Evolutionary conservation across 2,797 vertebrate species (phyloP).

Genomic region (Fratercula arctica): DNA sequence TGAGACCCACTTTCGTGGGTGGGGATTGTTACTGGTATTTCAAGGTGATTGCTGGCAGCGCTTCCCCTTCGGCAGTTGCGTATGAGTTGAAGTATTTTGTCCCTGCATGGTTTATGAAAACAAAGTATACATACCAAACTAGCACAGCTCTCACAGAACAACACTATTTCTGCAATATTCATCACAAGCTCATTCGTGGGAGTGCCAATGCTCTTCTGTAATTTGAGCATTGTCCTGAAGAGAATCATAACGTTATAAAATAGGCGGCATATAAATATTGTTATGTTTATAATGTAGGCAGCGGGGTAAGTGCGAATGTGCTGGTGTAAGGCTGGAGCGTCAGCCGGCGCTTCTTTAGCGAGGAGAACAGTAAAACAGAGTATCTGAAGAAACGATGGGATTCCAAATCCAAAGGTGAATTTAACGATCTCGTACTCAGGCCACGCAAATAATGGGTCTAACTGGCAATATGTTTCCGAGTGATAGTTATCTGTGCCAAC

Average conservation of each 20-base stretch:
- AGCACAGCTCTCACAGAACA: conserved; percentile 80
- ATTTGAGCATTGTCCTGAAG: conserved; percentile 55
- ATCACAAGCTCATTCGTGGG: conserved; percentile 57
- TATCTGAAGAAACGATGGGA: conserved; percentile 72
- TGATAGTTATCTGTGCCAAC: conserved; percentile 56
- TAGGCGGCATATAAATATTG: conserved; percentile 67
- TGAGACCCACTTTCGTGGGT: neutral
- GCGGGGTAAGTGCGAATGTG: neutral
- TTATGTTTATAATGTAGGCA: conserved; percentile 13
- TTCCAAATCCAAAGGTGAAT: conserved; percentile 74
- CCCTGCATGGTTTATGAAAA: conserved; percentile 74
- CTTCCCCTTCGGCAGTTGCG: conserved; percentile 46
- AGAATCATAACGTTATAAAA: conserved; percentile 77
- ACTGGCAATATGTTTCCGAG: conserved; percentile 60
- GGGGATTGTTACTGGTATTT: conserved; percentile 21
- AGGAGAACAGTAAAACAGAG: conserved; percentile 54
- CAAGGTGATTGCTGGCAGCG: neutral
- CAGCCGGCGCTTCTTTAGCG: conserved; percentile 35
- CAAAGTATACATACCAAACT: conserved; percentile 71
- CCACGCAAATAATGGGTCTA: conserved; percentile 68
- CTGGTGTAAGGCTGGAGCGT: neutral
- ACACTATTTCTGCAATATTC: conserved; percentile 78
- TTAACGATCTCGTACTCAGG: conserved; percentile 76
- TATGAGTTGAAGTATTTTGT: conserved; percentile 40
- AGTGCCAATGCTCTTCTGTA: neutral